phyloP scores from a whole-genome alignment of 1,140 invertebrate species.

The Octopus sinensis region DNA sequence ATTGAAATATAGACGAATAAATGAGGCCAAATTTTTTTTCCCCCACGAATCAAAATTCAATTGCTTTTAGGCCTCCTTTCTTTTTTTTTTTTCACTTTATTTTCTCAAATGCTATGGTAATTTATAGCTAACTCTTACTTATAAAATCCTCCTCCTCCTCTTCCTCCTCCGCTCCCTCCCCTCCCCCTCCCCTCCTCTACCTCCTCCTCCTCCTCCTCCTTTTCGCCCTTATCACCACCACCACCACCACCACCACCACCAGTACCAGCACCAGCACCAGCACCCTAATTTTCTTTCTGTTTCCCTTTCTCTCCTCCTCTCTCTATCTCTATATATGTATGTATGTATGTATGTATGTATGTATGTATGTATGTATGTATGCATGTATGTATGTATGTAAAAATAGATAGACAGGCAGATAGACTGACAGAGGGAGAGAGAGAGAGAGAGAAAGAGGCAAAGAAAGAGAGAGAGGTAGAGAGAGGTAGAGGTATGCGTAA shows the following conservation, averaged over 20 bases:
- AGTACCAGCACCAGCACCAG: not conserved
- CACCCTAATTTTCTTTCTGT: not conserved
- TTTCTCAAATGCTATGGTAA: not conserved
- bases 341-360: no score
- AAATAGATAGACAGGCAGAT: not conserved
- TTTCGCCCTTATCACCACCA: not conserved
- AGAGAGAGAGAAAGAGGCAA: not conserved
- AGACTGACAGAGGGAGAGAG: not conserved
- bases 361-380: no score
- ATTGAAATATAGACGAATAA: no score
- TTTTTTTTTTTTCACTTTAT: not conserved
- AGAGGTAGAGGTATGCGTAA: not conserved
- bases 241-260: not conserved
- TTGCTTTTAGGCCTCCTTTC: not conserved
- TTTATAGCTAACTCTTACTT: no score
- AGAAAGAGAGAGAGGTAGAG: not conserved
- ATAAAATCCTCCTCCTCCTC: not conserved
- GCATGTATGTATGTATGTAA: no score
- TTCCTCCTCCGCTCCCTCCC: not conserved
- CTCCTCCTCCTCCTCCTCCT: constrained; percentile 13
- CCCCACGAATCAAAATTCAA: no score
- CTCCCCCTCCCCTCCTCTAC: constrained; percentile 17
- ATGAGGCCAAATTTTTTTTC: no score
- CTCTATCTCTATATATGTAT: no score
- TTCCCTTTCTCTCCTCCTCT: not conserved